phyloP scores from a whole-genome alignment of 2,113 vertebrate species.

The Andinoacara biseriatus region DNA sequence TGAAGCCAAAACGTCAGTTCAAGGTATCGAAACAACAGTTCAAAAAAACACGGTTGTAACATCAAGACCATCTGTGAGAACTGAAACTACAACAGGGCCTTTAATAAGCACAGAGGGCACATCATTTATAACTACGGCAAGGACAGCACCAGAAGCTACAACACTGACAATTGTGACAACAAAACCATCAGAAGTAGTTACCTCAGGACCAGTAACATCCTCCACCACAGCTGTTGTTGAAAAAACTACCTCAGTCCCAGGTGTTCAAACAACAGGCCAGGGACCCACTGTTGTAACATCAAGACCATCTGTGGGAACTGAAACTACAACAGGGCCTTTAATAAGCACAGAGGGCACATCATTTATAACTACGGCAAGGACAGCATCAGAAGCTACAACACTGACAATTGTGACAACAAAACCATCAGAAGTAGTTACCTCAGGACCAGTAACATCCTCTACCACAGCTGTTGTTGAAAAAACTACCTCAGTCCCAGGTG shows the following conservation, averaged over 20 bases:
- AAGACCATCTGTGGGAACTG: background rate
- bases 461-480: background rate
- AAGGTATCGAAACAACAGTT: background rate
- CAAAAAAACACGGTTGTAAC: conserved; percentile 11
- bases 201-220: background rate
- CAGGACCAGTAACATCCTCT: background rate
- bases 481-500: background rate
- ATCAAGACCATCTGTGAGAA: background rate
- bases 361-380: fast-evolving
- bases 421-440: background rate
- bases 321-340: background rate
- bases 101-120: background rate
- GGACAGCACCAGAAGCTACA: background rate
- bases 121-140: background rate
- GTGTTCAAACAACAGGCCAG: background rate
- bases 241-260: background rate
- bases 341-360: background rate
- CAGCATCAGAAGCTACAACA: background rate
- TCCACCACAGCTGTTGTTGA: background rate
- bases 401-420: background rate
- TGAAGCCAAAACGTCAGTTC: background rate
- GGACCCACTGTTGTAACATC: conserved; percentile 25
- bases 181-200: background rate
- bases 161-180: background rate
- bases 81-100: background rate